A percentile compares a stretch with the other conserved stretches of the same genome.
Conservation (phyloP, 2,113 vertebrate genomes). For the Jaculus jaculus region DNA sequence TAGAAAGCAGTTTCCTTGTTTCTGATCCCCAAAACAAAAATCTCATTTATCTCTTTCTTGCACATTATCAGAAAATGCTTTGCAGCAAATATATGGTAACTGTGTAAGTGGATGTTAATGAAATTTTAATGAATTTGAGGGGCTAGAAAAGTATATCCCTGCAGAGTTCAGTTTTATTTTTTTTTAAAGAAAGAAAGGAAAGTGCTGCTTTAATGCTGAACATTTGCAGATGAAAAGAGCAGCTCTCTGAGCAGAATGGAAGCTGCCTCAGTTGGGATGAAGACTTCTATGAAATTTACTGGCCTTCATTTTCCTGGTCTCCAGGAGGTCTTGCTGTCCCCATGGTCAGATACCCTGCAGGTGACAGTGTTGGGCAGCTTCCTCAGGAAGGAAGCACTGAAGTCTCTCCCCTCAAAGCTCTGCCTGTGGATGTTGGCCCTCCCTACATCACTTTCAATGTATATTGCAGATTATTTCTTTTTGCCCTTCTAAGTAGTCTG, state of each 20-base stretch:
- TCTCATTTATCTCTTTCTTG: slow-evolving; percentile 56
- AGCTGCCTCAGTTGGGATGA: neutral
- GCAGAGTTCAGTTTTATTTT: neutral
- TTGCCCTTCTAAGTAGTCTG: slow-evolving; percentile 56
- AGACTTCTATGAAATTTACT: neutral
- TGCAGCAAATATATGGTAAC: slow-evolving; percentile 66
- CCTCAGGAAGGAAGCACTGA: neutral
- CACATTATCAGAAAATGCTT: slow-evolving; percentile 60
- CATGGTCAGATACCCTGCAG: neutral
- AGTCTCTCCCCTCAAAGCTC: neutral
- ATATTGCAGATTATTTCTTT: slow-evolving; percentile 63
- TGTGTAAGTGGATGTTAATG: slow-evolving; percentile 64
- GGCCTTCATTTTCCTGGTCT: neutral
- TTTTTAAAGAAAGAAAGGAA: neutral
- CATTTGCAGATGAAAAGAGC: slow-evolving; percentile 21
- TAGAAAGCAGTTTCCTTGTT: slow-evolving; percentile 35
- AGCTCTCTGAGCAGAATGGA: neutral
- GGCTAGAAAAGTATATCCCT: slow-evolving; percentile 48
- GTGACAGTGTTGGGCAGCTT: neutral
- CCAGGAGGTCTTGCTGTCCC: neutral
- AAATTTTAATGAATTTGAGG: slow-evolving; percentile 75
- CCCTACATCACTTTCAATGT: slow-evolving; percentile 41
- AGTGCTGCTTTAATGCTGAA: neutral
- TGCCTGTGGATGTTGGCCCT: neutral
- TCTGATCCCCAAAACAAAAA: slow-evolving; percentile 44